A percentile compares a stretch with the other conserved stretches of the same genome.
These are phyloP conservation scores for Sphenodon punctatus DNA, from an alignment of 2,797 vertebrate species.

Conservation along the genomic window DNA sequence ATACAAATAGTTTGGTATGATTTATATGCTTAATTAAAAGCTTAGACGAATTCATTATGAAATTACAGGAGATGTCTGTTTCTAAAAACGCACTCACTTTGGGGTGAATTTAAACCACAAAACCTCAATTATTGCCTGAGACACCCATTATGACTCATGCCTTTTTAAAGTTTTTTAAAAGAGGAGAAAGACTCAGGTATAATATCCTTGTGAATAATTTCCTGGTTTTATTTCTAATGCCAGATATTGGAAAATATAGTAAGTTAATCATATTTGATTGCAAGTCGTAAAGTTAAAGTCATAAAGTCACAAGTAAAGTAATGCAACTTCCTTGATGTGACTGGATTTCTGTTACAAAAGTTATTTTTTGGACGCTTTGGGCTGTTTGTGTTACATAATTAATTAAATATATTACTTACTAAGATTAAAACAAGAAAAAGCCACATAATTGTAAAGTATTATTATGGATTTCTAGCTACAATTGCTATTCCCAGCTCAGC, in stretches of 20 bases:
- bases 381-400: background rate
- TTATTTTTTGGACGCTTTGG: background rate
- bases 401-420: too few relatives aligned
- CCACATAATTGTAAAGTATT: too few relatives aligned
- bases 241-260: background rate
- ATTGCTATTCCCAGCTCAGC: too few relatives aligned
- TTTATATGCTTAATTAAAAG: slow-evolving; percentile 52
- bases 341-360: background rate
- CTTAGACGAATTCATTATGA: slow-evolving; percentile 40
- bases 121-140: background rate
- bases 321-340: background rate
- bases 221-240: background rate
- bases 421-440: too few relatives aligned
- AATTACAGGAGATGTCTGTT: slow-evolving; percentile 31
- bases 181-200: background rate
- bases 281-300: background rate
- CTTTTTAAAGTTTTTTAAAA: slow-evolving; percentile 7
- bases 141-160: background rate
- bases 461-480: too few relatives aligned
- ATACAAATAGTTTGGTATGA: slow-evolving; percentile 9
- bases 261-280: background rate
- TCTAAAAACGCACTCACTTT: background rate
- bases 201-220: background rate
- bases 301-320: background rate
- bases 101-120: slow-evolving; percentile 36